Evolutionary conservation across 2,797 vertebrate species (phyloP), one percentile per base, ranked within the genome.

Genomic region (Nasua narica): DNA sequence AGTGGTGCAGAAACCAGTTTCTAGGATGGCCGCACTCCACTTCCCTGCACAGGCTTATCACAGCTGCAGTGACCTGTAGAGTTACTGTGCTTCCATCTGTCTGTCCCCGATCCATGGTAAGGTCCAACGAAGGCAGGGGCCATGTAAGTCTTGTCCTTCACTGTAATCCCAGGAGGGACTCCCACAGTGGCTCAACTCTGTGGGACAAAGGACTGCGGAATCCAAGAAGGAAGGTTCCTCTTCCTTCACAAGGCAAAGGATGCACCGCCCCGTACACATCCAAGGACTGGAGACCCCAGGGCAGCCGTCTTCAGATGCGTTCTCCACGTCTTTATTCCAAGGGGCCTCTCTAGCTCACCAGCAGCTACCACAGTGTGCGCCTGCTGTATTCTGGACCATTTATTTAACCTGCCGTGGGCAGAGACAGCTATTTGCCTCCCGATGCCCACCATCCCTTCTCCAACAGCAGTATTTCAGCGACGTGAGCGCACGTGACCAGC

Each of bases 401-500:
- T 32, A 27, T 32, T 8, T 43, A 52, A 67, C 69, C 37, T 1
- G 48, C 27, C 29, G 9, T 3, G 7, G 25, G 37, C 29, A 1
- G 19, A 56, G 1, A 35, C 0, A 21, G n/a, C 37, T 32, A 7
- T 43, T 18, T 52, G 16, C 62, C 23, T 76, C 72, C 37, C 50
- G 14, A 19, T 0, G 19, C 3, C 56, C 29, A 12, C 40, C 0
- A 3, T 0, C 14, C 56, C 58, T 35, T 16, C 67, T 56, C 16
- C 2, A 15, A 21, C 0, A 60, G 21, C 18, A 7, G 27, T 3
- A 40, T 19, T 11, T 62, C 58, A 14, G 5, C 11, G 15, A 19
- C 1, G 10, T 4, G 3, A 14, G 18, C 4, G 1, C 6, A 3
- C 4, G 1, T 3, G 15, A 21, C 65, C 15, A 56, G 25, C 10